Conservation (phyloP, 2,888 invertebrate genomes). For the Drosophila prolongata region DNA sequence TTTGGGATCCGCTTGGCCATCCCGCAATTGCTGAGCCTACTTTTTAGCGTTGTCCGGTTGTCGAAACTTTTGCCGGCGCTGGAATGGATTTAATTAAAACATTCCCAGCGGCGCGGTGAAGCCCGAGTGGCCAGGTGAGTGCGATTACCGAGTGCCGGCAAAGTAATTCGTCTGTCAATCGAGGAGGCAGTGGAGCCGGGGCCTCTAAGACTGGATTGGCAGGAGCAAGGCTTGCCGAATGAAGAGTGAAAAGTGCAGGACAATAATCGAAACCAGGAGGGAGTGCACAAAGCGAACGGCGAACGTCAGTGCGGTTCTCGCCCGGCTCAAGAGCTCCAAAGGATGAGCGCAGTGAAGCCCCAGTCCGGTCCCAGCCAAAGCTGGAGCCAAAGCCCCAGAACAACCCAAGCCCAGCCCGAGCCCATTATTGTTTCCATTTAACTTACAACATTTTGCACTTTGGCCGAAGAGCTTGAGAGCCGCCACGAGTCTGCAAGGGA, state of each 20-base stretch:
- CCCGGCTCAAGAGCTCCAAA: constrained; percentile 30
- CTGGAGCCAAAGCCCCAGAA: constrained; percentile 2
- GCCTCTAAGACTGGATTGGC: constrained; percentile 47
- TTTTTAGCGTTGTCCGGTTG: constrained; percentile 32
- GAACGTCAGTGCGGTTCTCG: constrained; percentile 19
- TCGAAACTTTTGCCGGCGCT: constrained; percentile 47
- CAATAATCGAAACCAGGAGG: constrained; percentile 60
- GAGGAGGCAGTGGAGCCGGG: background rate
- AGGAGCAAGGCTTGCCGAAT: constrained; percentile 41
- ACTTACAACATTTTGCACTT: constrained; percentile 83
- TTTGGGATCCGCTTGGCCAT: constrained; percentile 32
- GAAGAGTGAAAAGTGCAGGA: constrained; percentile 64
- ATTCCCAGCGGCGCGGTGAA: constrained; percentile 35
- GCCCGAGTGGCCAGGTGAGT: constrained; percentile 14
- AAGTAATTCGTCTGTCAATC: constrained; percentile 70
- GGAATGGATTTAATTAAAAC: constrained; percentile 69
- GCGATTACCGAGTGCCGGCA: constrained; percentile 12
- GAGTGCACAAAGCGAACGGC: constrained; percentile 29
- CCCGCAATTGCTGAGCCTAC: constrained; percentile 62
- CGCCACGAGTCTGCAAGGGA: constrained; percentile 2
- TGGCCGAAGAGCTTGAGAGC: constrained; percentile 51
- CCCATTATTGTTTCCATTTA: constrained; percentile 82
- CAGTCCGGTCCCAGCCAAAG: constrained; percentile 6
- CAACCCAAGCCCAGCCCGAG: constrained; percentile 42
- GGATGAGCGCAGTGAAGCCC: constrained; percentile 33